Evolutionary conservation across 2,113 vertebrate species (phyloP), one percentile per base, ranked within the genome.

Genomic region (Larimichthys crocea): DNA sequence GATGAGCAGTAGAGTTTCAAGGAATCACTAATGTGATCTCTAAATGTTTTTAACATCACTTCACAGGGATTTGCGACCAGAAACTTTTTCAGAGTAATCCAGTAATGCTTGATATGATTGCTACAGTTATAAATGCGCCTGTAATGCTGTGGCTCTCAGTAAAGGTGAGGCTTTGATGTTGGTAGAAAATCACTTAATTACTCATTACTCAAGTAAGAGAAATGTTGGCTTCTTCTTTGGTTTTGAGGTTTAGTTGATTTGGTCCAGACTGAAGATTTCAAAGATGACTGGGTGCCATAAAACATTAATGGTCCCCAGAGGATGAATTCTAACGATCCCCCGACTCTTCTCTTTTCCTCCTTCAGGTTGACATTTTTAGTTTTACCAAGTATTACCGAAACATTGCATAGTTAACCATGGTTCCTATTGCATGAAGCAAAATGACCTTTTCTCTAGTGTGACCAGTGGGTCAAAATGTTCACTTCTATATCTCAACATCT

Each of bases 21-120:
- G 44, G 56, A 69, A 73, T 78, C 71, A 63, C 52, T n/a, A 66
- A 82, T 56, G 70, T 66, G 71, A 81, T 80, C 50, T 76, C 11
- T 60, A 46, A 71, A 83, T 76, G 29, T 17, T 59, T 76, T 76
- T 57, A 74, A 77, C 72, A 68, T 69, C n/a, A 55, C 15, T n/a
- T 69, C 61, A 60, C 22, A n/a, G 31, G 44, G 59, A 82, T 80
- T 86, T 76, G 65, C 70, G 68, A 40, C 24, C 31, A 24, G 10
- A 56, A 44, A 49, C 20, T 6, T 61, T 22, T 26, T 57, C 52
- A 15, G 42, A 72, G 29, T 50, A 19, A 67, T 8, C 24, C 44
- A 48, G 7, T 49, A 59, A 10, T 24, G 55, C 35, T 40, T 9
- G 22, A 46, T 35, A 4, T 15, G 20, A 31, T 17, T 76, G 26